Percentiles rank a stretch among this genome's conserved stretches.
These are phyloP conservation scores for Polydrusus cervinus DNA, from an alignment of 2,888 invertebrate species.

Conservation along the genomic window DNA sequence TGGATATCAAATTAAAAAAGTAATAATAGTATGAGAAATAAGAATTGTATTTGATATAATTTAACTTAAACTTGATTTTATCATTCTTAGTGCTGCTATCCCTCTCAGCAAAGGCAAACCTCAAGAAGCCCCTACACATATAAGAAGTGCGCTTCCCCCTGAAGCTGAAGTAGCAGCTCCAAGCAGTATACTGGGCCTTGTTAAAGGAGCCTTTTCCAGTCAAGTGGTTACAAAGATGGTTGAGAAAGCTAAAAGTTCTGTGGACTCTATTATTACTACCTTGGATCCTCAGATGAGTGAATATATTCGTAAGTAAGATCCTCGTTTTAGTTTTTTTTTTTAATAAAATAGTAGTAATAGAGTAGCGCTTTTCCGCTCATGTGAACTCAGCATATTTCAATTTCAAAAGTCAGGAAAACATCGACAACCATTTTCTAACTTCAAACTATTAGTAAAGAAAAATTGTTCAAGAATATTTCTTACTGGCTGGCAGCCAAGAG, in stretches of 20 bases:
- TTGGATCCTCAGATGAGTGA: conserved; percentile 93
- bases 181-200: conserved; percentile 80
- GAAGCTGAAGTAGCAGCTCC: conserved; percentile 48
- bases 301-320: conserved; percentile 81
- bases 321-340: no score
- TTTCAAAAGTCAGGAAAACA: no score
- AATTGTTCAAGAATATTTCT: no score
- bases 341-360: no score
- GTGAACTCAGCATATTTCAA: no score
- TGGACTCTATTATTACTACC: conserved; percentile 90
- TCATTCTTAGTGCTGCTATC: conserved; percentile 67
- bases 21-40: no score
- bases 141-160: conserved; percentile 25
- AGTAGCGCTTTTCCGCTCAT: no score
- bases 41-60: no score
- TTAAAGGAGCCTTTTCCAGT: conserved; percentile 80
- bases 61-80: background rate
- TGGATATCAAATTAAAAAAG: no score
- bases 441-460: no score
- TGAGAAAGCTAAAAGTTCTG: conserved; percentile 85
- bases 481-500: no score
- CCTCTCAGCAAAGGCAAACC: conserved; percentile 69
- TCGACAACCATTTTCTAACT: no score
- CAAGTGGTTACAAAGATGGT: conserved; percentile 81
- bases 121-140: conserved; percentile 51